A percentile compares a stretch with the other conserved stretches of the same genome.
These are phyloP conservation scores for Urocynchramus pylzowi DNA, from an alignment of 2,113 vertebrate genomes.

Conservation along the genomic window DNA sequence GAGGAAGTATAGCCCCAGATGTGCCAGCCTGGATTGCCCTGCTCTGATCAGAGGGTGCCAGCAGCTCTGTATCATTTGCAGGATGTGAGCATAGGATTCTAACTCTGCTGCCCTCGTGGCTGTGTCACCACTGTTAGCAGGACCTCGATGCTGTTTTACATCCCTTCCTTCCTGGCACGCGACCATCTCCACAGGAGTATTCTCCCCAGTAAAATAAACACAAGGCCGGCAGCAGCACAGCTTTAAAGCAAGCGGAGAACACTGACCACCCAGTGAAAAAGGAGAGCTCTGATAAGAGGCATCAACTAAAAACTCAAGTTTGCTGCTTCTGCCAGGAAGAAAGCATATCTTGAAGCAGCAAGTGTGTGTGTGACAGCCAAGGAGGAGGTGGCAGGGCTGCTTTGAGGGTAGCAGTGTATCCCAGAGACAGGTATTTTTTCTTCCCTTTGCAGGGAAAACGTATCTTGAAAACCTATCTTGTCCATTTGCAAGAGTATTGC, in stretches of 20 bases:
- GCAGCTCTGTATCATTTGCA: neutral
- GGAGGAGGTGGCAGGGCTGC: neutral
- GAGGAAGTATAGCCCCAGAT: neutral
- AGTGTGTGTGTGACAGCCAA: rapidly evolving
- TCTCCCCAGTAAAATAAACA: neutral
- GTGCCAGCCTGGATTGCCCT: neutral
- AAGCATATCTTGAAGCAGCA: rapidly evolving
- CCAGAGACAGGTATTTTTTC: neutral
- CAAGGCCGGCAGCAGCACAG: neutral
- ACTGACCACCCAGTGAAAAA: neutral
- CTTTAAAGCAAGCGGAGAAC: neutral
- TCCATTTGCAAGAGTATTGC: neutral
- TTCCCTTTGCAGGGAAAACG: neutral
- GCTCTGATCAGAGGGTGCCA: neutral
- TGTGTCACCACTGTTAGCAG: neutral
- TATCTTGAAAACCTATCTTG: neutral
- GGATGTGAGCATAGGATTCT: neutral
- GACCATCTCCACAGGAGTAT: neutral
- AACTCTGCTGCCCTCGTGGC: neutral
- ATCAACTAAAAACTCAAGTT: neutral
- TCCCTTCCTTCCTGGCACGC: neutral
- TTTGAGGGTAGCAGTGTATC: neutral
- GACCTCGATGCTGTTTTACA: neutral
- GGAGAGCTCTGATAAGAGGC: neutral
- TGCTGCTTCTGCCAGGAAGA: neutral